Conservation (phyloP, 2,113 vertebrate species). For the Callocephalon fimbriatum region DNA sequence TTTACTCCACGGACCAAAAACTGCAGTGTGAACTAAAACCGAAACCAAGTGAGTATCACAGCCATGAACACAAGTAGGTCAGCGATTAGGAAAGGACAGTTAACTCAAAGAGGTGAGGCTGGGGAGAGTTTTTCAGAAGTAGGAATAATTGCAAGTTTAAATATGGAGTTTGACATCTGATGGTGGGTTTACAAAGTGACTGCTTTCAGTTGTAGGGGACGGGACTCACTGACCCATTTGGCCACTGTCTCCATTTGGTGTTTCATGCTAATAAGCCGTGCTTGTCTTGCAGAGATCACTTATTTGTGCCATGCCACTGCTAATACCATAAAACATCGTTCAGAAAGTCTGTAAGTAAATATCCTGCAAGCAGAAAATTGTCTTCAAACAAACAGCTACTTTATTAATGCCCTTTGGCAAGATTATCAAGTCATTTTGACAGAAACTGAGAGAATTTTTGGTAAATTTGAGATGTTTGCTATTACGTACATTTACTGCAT, state of each 20-base stretch:
- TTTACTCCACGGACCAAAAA: not conserved
- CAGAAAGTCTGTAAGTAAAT: not conserved
- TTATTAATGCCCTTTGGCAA: not conserved
- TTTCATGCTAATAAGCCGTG: not conserved
- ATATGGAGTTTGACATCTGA: not conserved
- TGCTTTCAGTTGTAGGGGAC: not conserved
- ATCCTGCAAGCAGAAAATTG: not conserved
- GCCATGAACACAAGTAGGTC: not conserved
- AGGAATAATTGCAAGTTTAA: not conserved
- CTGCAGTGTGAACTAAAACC: not conserved
- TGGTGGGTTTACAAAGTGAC: not conserved
- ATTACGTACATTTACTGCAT: not conserved
- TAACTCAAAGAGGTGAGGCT: not conserved
- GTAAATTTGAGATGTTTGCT: not conserved
- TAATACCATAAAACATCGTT: not conserved
- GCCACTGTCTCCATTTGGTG: not conserved
- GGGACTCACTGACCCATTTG: not conserved
- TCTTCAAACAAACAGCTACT: not conserved
- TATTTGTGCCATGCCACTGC: not conserved
- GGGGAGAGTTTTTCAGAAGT: not conserved
- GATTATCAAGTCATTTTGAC: not conserved
- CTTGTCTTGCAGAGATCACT: not conserved
- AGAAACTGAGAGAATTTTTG: not conserved
- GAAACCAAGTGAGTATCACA: not conserved
- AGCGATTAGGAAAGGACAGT: not conserved